Conservation (phyloP, 2,113 vertebrate genomes). For the Nesospiza acunhae region DNA sequence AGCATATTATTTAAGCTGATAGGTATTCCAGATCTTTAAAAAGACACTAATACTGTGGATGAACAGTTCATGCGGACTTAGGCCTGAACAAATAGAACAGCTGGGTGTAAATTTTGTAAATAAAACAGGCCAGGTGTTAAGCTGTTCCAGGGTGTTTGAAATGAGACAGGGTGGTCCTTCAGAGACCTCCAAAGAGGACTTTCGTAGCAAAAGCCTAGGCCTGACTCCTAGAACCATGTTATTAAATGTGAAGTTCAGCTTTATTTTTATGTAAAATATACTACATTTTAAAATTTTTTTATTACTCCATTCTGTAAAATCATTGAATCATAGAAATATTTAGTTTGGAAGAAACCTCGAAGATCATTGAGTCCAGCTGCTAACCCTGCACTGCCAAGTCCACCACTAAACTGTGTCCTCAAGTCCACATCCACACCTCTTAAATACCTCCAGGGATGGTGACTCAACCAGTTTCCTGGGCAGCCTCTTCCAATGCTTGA, state of each 20-base stretch:
- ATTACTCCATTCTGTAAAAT: background rate
- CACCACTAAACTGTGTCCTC: background rate
- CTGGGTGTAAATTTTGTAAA: background rate
- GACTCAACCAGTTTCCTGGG: background rate
- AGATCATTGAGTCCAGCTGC: background rate
- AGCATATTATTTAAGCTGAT: background rate
- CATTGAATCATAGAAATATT: background rate
- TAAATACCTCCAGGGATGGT: background rate
- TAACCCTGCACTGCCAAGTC: background rate
- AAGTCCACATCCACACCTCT: background rate
- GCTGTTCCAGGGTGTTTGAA: background rate
- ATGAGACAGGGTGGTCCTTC: background rate
- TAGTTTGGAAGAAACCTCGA: background rate
- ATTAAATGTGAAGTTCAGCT: background rate
- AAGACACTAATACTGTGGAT: background rate
- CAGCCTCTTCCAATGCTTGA: background rate
- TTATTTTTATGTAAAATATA: background rate
- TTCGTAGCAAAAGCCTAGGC: background rate
- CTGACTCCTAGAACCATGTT: background rate
- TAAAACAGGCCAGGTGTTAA: background rate
- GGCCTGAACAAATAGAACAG: background rate
- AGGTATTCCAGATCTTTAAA: background rate
- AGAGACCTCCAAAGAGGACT: background rate
- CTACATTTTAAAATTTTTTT: background rate
- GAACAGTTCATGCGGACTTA: background rate